Base-by-base conservation (phyloP, 2,113 vertebrate genomes). In the Regulus satrapa region DNA sequence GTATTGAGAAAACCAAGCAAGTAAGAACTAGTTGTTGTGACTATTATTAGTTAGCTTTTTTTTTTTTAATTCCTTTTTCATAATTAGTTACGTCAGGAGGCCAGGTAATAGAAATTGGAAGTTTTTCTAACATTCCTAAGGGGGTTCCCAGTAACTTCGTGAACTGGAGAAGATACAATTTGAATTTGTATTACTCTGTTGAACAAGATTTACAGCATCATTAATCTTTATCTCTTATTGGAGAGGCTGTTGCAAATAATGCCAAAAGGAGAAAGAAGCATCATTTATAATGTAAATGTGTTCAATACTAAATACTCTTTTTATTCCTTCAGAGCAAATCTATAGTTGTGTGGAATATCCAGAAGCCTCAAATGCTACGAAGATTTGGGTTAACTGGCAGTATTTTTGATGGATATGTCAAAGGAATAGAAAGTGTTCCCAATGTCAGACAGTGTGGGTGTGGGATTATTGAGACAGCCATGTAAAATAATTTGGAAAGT, bases 161-260 rank as follows among this genome's bases (percentile, higher is more conserved):
- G 48, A 94, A 26, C 66, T 92, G 81, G 85, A 84, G 63, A 89
- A 74, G 91, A 77, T 80, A 64, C 29, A 32, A 43, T 89, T 75
- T 83, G 85, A 45, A 73, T 93, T 61, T 64, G 18, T 40, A 54
- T 94, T 93, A 73, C 58, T 88, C 32, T 92, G 91, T 84, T 88
- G 91, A 88, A 86, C 58, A 94, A 93, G 93, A 89, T 45, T 85
- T 79, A 88, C 1, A 11, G 77, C 54, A 63, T 78, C 48, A 4
- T 97, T 94, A 94, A 62, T 85, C 74, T 94, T 97, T 91, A 40
- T 94, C 54, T 85, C 69, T 54, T 93, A n/a, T 29, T 89, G 86
- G 51, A 95, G 74, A n/a, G 40, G 67, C 69, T 90, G 45, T 91
- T 96, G 67, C 43, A 93, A 95, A 81, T 89, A 41, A 74, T 93